These are phyloP conservation scores for Parazoanthus atlanticus DNA, from an alignment of 92 coral and sea anemone species.

Conservation along the genomic window DNA sequence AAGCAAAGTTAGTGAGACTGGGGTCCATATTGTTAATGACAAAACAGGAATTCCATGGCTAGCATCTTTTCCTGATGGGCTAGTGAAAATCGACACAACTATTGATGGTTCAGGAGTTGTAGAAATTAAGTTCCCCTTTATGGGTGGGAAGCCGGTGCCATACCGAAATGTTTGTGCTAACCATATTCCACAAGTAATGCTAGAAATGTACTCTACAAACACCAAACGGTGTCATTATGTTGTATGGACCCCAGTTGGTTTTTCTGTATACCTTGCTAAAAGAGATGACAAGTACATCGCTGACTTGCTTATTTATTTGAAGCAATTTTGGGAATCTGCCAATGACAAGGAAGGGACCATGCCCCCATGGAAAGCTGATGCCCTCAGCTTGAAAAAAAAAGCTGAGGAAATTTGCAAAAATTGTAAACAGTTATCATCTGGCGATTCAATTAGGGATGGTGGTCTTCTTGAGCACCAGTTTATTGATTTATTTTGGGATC, in stretches of 20 bases:
- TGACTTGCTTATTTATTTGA: conserved; percentile 24
- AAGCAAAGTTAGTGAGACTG: conserved; percentile 37
- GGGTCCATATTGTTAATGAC: conserved; percentile 12
- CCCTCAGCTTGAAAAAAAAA: conserved; percentile 39
- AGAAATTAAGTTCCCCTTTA: conserved; percentile 41
- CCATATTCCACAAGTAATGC: conserved; percentile 60
- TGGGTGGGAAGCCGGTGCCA: conserved; percentile 49
- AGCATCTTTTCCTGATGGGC: conserved; percentile 41
- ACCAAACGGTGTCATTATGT: conserved; percentile 55
- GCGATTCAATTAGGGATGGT: conserved; percentile 20
- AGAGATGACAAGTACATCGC: conserved; percentile 56
- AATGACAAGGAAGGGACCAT: background rate
- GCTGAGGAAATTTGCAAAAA: conserved; percentile 40
- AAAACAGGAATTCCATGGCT: conserved; percentile 34
- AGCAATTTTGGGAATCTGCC: conserved; percentile 51
- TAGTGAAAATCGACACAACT: background rate
- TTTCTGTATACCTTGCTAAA: conserved; percentile 37
- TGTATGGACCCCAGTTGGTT: conserved; percentile 69
- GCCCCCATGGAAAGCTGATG: conserved; percentile 55
- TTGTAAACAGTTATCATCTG: background rate
- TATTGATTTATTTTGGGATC: conserved; percentile 15
- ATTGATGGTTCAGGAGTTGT: conserved; percentile 3
- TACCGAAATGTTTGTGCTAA: conserved; percentile 52
- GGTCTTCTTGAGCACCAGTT: background rate
- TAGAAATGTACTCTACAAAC: conserved; percentile 55